Base-by-base conservation (phyloP, 1,140 invertebrate genomes). In the Cryptotermes secundus region DNA sequence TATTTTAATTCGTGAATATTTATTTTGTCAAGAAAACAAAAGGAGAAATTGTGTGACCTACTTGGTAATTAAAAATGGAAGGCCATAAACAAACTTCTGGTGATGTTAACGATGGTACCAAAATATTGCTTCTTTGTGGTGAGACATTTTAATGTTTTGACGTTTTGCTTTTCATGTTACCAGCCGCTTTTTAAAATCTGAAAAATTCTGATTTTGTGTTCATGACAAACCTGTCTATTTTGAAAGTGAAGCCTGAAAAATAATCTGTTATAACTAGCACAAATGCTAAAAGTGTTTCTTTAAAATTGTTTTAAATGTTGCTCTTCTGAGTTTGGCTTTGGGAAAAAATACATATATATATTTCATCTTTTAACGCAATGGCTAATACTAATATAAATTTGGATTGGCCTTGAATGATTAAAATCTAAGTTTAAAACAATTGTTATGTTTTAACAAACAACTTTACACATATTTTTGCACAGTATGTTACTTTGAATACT, bases 301-400 rank as follows among this genome's bases (percentile, higher is more conserved):
- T 81, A 72, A 72, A 72, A 72, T 81, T 36, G 22, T 81, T 35
- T 36, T 38, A 36, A 81, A 35, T 81, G 34, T 81, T 45, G 38
- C 35, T 38, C 26, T 36, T 81, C 38, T 81, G 19, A 38, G 79
- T 81, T 24, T 45, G 35, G 80, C 34, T 81, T 81, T 81, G 34
- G 34, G 24, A 38, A 35, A 2, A 80, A 1, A 35, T 26, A 80
- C 14, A 38, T 35, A 81, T 81, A 38, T 22, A 81, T 36, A 38
- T 36, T 38, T 81, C 12, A 81, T 38, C 80, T 38, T 81, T 34
- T 35, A 81, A 36, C 26, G 19, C 14, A 81, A 45, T 45, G 24
- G 80, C 35, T 81, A 35, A 26, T 81, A 81, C 59, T 72, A 81
- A 38, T 81, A 81, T 81, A 34, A 38, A 45, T 81, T 26, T 81